phyloP scores from a whole-genome alignment of 2,888 invertebrate genomes.

The Mythimna vitellina region DNA sequence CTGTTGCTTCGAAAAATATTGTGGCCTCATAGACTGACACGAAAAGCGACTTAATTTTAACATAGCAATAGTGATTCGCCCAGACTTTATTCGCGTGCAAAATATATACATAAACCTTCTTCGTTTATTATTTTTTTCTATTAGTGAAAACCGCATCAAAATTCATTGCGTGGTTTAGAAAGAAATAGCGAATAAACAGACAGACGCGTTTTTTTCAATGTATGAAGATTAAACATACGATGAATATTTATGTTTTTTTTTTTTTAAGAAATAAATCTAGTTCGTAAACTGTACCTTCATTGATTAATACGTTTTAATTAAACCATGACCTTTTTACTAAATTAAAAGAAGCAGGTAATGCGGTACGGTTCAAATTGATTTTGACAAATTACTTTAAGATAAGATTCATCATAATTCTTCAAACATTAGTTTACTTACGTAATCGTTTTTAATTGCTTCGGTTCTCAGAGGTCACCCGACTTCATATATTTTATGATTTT shows the following conservation, averaged over 20 bases:
- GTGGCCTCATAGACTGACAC: not conserved
- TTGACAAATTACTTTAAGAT: constrained; percentile 47
- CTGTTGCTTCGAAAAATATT: not conserved
- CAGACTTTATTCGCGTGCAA: too few species aligned
- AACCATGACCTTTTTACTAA: constrained; percentile 53
- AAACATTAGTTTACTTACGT: constrained; percentile 49
- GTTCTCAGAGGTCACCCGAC: constrained; percentile 35
- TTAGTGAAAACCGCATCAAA: not conserved
- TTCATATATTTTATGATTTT: constrained; percentile 45
- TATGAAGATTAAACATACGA: constrained; percentile 1
- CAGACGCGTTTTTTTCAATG: not conserved
- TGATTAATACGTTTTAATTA: constrained; percentile 23
- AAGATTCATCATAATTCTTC: constrained; percentile 42
- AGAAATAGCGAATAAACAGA: not conserved
- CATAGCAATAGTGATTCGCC: too few species aligned
- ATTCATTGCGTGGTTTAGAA: not conserved
- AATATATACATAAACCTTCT: too few species aligned
- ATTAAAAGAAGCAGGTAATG: constrained; percentile 31
- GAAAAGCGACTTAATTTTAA: not conserved
- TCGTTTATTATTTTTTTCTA: too few species aligned
- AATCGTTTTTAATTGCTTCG: constrained; percentile 56
- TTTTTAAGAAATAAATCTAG: constrained; percentile 10
- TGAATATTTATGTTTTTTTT: not conserved
- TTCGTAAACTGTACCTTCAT: constrained; percentile 24
- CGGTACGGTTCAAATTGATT: constrained; percentile 28